These are phyloP conservation scores for Phymatocera aterrima DNA, from an alignment of 2,888 invertebrate genomes.

Conservation along the genomic window DNA sequence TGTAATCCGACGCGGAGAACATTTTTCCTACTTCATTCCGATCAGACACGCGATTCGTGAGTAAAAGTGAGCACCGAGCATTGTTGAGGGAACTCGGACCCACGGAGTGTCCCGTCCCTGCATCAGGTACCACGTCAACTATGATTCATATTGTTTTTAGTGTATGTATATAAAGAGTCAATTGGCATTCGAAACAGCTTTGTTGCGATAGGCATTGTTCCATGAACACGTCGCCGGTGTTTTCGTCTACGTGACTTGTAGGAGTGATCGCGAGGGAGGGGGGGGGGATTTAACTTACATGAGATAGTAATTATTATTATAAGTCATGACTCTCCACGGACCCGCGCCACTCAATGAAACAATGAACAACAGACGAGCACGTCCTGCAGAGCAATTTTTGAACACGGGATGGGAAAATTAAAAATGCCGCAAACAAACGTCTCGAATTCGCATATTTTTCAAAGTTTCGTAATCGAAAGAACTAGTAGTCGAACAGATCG, in stretches of 20 bases:
- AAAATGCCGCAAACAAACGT: too few relatives aligned
- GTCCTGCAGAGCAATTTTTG: background rate
- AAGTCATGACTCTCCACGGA: background rate
- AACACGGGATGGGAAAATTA: background rate
- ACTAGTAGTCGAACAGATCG: too few relatives aligned
- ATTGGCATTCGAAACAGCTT: slow-evolving; percentile 27
- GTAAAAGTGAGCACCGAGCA: background rate
- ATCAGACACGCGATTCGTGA: background rate
- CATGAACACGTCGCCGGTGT: slow-evolving; percentile 39
- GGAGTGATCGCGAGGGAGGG: background rate
- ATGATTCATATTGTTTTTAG: slow-evolving; percentile 16
- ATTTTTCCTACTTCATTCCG: background rate
- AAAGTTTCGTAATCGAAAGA: too few relatives aligned
- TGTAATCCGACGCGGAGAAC: background rate
- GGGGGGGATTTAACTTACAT: background rate
- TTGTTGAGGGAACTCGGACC: slow-evolving; percentile 12
- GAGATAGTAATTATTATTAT: slow-evolving; percentile 25
- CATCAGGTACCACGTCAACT: background rate
- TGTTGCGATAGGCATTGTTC: slow-evolving; percentile 14
- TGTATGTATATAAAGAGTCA: slow-evolving; percentile 9
- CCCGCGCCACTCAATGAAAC: background rate
- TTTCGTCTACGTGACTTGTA: slow-evolving; percentile 24
- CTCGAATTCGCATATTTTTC: too few relatives aligned
- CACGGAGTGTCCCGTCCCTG: background rate
- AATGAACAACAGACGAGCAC: background rate